These are phyloP conservation scores for Zoroaster sp. DNA, from an alignment of 53 echinoderm and acorn worm species.

Conservation along the genomic window DNA sequence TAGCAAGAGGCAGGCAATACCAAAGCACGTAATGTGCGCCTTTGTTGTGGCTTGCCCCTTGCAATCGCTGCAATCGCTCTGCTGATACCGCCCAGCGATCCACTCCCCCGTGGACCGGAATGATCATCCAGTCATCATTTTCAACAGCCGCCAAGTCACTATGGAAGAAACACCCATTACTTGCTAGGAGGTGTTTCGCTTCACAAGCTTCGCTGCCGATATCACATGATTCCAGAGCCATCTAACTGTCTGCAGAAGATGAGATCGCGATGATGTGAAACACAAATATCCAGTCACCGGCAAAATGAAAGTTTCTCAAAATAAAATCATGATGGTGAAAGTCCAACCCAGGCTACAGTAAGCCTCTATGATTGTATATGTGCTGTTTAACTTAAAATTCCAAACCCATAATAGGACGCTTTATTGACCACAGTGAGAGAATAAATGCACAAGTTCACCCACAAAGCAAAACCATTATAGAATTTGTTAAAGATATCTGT, in stretches of 20 bases:
- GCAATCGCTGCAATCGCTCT: not conserved
- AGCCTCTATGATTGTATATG: too few relatives aligned
- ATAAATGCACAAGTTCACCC: too few relatives aligned
- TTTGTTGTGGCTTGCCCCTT: conserved; percentile 7
- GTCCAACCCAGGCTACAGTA: too few relatives aligned
- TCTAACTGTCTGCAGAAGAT: not conserved
- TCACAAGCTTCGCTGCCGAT: not conserved
- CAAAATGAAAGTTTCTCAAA: too few relatives aligned
- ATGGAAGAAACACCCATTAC: not conserved
- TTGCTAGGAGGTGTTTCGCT: not conserved
- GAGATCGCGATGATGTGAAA: not conserved
- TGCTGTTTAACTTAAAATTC: too few relatives aligned
- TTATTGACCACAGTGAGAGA: too few relatives aligned
- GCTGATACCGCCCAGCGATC: not conserved
- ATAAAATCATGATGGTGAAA: too few relatives aligned
- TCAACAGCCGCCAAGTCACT: not conserved
- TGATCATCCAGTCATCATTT: not conserved
- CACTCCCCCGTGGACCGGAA: not conserved
- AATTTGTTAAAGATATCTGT: too few relatives aligned
- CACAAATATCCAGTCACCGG: too few relatives aligned
- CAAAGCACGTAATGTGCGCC: conserved; percentile 9
- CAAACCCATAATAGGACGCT: too few relatives aligned
- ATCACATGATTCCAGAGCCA: not conserved
- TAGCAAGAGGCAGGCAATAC: conserved; percentile 10
- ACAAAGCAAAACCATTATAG: too few relatives aligned